Evolutionary conservation across 2,113 vertebrate species (phyloP), one percentile per base, ranked within the genome.

Genomic region (Upupa epops): DNA sequence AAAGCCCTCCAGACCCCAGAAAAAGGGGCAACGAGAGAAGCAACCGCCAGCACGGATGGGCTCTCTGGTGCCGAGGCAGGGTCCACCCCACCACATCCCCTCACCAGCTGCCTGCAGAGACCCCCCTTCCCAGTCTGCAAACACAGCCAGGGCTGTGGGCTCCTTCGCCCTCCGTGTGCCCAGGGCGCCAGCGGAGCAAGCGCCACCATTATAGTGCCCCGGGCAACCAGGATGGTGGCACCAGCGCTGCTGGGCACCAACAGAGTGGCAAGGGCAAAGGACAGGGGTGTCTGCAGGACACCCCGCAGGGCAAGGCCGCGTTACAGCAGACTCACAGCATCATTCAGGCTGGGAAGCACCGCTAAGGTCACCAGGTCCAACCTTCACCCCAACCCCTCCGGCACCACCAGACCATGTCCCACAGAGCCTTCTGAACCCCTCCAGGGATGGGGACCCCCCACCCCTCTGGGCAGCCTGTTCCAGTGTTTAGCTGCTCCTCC

Each of bases 181-280:
- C 6, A 3, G 46, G 31, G 78, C 0, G 1, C 37, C 3, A 17
- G 28, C 59, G 59, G 59, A 32, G 28, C 7, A 17, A 87, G 34
- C 21, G 51, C 21, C 68, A 16, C 49, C 77, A 8, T 11, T 4
- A 31, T 0, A n/a, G n/a, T n/a, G 8, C 64, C 54, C 51, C 26
- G 1, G 2, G 55, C 68, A n/a, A 25, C 9, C 0, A 9, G 45
- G 29, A 22, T 0, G 6, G 32, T 2, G 1, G 9, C 8, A 32
- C 61, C 82, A 18, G 46, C 1, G 40, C 16, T 2, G n/a, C 36
- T 1, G 5, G 18, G 13, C 48, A 37, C 69, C 26, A 26, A n/a
- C 56, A 59, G 68, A 45, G 31, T 26, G 61, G 68, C 6, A 2
- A 48, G 3, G 31, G 22, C 32, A 59, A 74, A 78, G 45, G 2